These are phyloP conservation scores for Okamejei kenojei DNA, from an alignment of 2,797 vertebrate species.

Conservation along the genomic window DNA sequence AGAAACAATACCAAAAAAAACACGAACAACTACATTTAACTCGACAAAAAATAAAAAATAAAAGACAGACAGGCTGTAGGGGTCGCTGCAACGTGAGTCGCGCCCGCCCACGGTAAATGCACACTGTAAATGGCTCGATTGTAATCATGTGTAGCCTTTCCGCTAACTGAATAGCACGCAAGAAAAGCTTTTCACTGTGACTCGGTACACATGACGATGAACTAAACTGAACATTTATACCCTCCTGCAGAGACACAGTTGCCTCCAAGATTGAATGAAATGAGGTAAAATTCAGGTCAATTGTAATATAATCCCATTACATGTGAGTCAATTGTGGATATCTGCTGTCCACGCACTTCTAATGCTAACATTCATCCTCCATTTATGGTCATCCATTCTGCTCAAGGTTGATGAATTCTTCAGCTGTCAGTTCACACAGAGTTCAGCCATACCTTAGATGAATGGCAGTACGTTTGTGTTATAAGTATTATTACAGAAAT, in stretches of 20 bases:
- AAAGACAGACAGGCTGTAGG: too few relatives aligned
- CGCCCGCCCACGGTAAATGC: too few relatives aligned
- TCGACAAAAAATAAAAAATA: too few relatives aligned
- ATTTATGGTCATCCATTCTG: background rate
- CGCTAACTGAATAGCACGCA: too few relatives aligned
- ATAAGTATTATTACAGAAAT: background rate
- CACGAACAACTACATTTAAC: too few relatives aligned
- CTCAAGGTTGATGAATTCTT: background rate
- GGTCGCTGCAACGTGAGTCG: too few relatives aligned
- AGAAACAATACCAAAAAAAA: too few relatives aligned
- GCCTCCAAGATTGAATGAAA: background rate
- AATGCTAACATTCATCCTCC: background rate
- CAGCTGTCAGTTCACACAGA: conserved; percentile 19
- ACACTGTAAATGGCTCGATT: too few relatives aligned
- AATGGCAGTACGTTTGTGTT: background rate
- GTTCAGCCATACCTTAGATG: background rate
- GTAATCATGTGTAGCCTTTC: too few relatives aligned
- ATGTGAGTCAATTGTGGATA: background rate
- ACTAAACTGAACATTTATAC: background rate
- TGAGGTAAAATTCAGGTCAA: background rate
- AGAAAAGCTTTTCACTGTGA: too few relatives aligned
- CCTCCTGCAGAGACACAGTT: background rate
- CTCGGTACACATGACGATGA: too few relatives aligned
- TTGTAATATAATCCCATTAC: background rate
- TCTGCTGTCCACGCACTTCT: background rate